Base-by-base conservation (phyloP, 2,797 vertebrate species). In the Chrysolophus pictus region DNA sequence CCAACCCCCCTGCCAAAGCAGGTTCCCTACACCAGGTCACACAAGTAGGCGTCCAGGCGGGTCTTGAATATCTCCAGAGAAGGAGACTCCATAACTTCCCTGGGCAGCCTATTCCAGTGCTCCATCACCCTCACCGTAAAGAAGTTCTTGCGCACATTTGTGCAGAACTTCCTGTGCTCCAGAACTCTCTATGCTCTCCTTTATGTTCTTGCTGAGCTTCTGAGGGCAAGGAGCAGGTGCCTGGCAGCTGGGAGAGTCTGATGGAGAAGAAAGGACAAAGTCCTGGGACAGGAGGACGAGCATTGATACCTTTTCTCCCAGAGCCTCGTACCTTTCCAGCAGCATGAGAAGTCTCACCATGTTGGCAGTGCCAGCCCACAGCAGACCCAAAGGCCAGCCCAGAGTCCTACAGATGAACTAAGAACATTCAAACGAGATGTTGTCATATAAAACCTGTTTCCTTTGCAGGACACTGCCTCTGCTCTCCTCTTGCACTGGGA, bases 371-470 rank as follows among this genome's bases (percentile, higher is more conserved):
- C 56, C 84, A 58, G 14, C 35, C 55, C 46, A 19, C 23, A 79
- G 72, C 73, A 56, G 35, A 88, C 29, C 35, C 49, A 56, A 73
- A 78, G 60, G 35, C 84, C 84, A 60, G 46, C 55, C 58, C 47
- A 41, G n/a, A 55, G 53, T 69, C 60, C 39, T 69, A 35, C 47
- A 87, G 84, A 71, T 60, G 10, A 93, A 76, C 89, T 87, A 90
- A 75, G 71, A 82, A 21, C 5, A 7, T 28, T 71, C 51, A 72
- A 75, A 72, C 26, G 82, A 89, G 69, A 44, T 74, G 84, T 60
- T 9, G 16, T 56, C 73, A 86, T 65, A 47, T 55, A 93, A 78
- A 46, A 51, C 49, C 53, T 29, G 16, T 35, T 85, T 24, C n/a
- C 24, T 56, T 90, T 5, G 2, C 28, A 73, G 58, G 79, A 81